Evolutionary conservation across 2,888 invertebrate species (phyloP).

Genomic region (Torymus texanus): DNA sequence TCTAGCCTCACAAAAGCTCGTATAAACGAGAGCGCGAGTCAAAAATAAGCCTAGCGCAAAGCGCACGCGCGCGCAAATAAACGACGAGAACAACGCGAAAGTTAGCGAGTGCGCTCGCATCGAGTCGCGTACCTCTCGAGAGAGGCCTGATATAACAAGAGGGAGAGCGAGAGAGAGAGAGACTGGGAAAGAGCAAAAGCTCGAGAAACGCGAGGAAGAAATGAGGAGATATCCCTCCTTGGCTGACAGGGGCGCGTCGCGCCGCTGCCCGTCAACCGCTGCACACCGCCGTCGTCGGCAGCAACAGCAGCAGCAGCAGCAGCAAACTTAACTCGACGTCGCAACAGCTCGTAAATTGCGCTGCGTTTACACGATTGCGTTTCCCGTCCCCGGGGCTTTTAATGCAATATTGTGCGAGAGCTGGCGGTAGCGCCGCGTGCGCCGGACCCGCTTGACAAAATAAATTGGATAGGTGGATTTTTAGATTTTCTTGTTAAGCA

Average conservation of each 20-base stretch:
- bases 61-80: background rate
- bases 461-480: conserved; percentile 54
- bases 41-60: conserved; percentile 10
- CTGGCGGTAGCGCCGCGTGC: background rate
- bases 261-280: background rate
- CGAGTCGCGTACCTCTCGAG: background rate
- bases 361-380: conserved; percentile 55
- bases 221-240: conserved; percentile 18
- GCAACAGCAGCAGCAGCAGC: background rate
- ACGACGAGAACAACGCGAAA: background rate
- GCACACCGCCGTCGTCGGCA: conserved; percentile 30
- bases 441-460: conserved; percentile 22
- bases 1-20: no score
- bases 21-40: background rate
- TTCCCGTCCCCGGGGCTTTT: conserved; percentile 46
- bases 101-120: background rate
- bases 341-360: conserved; percentile 57
- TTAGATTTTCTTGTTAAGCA: conserved; percentile 41
- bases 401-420: conserved; percentile 47
- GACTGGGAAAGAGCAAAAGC: background rate
- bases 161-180: background rate
- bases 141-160: conserved; percentile 9
- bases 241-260: conserved; percentile 9
- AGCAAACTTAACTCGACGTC: conserved; percentile 53
- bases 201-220: background rate